Evolutionary conservation across 2,113 vertebrate genomes (phyloP).

Genomic region (Sitta europaea): DNA sequence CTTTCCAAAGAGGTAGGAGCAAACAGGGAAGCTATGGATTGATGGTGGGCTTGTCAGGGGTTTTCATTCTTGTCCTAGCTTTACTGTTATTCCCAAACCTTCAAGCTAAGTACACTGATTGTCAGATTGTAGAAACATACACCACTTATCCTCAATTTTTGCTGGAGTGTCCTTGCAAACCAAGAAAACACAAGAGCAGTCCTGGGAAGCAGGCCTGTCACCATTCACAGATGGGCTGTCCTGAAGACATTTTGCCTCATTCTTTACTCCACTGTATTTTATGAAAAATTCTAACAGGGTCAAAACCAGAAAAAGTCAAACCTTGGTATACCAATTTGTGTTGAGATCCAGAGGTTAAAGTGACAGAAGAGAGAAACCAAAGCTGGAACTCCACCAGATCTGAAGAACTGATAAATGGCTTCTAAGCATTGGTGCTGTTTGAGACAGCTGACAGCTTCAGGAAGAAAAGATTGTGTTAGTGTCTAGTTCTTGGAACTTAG

Average conservation of each 20-base stretch:
- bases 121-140: neutral
- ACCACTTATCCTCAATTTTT: neutral
- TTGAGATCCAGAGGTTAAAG: neutral
- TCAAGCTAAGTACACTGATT: neutral
- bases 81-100: neutral
- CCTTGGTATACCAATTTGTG: neutral
- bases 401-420: neutral
- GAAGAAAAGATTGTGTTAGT: neutral
- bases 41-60: neutral
- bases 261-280: neutral
- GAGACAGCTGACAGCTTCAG: neutral
- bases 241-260: neutral
- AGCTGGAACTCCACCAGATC: neutral
- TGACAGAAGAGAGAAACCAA: neutral
- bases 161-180: neutral
- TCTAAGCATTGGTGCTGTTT: neutral
- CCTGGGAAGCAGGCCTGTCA: neutral
- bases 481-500: neutral
- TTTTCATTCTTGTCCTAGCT: neutral
- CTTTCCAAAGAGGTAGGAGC: neutral
- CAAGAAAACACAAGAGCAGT: neutral
- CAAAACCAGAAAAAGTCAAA: neutral
- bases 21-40: neutral
- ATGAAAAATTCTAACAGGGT: neutral
- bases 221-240: neutral